Evolutionary conservation across 2,888 invertebrate species (phyloP), one percentile per base, ranked within the genome.

Genomic region (Phasia obesa): DNA sequence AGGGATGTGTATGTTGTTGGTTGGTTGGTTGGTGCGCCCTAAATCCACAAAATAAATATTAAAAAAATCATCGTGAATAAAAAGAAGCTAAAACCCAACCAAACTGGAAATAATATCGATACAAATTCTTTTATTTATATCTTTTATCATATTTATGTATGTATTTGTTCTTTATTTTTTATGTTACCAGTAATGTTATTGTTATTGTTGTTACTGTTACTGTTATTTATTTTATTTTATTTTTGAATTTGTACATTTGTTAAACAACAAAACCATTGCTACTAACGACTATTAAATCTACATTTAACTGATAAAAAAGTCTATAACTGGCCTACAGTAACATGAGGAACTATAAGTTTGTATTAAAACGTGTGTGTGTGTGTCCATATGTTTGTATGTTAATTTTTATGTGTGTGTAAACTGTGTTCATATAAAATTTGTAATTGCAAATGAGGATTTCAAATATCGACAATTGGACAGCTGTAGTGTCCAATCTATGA

Each of bases 241-340:
- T 7, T 47, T 7, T 19, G 6, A 17, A 15, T 57, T 47, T 42
- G 31, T 57, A 38, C 70, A 70, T 70, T 62, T 64, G 64, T 38
- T 55, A 49, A 51, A 59, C 53, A 25, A 62, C 38, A 57, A 47
- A 60, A n/a, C 44, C 19, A 44, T 42, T 44, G 65, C 65, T 59
- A 44, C 19, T 76, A 74, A 69, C 75, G 35, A 11, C 31, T 71
- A 69, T 53, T 51, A 51, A 60, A 51, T 74, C 59, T 64, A 70
- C 81, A 49, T 76, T 65, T 51, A 51, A 59, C 70, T 76, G 81
- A 81, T 81, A 81, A 35, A 81, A 51, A 65, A 42, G n/a, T 44
- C 51, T 65, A 65, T 51, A 70, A 75, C 49, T 67, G 73, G 51
- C 35, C 17, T 70, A 55, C 11, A n/a, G 55, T 64, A 62, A n/a